Evolutionary conservation across 2,888 invertebrate genomes (phyloP), one percentile per base, ranked within the genome.

Genomic region (Mellilla xanthometata): DNA sequence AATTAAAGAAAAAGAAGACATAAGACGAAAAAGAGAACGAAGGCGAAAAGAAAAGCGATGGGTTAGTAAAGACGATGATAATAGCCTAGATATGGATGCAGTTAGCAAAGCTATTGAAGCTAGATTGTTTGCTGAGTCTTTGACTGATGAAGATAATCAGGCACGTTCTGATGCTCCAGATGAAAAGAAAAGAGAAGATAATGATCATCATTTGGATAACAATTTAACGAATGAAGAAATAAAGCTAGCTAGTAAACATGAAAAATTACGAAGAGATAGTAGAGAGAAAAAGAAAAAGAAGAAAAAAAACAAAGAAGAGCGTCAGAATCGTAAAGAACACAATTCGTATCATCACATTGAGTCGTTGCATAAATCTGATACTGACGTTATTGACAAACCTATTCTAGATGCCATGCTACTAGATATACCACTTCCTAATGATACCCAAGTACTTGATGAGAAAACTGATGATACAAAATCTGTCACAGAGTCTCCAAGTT

Each of bases 261-360:
- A 81, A 33, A 90, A 64, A 91, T 85, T 58, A 69, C 90, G 62
- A 88, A 91, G 77, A 55, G 92, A 94, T 55, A 87, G 88, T 38
- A 94, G 94, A 68, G 95, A 95, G 60, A 95, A 94, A 79, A 95
- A 95, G 78, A 96, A 96, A 81, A 96, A 96, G 75, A 93, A 95
- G 62, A 96, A 96, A 75, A 95, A 94, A 68, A 95, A 93, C 39
- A 95, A 94, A 72, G 96, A 96, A 62, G 95, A 95, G 50, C 92
- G 93, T 54, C 92, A 93, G 55, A 92, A 91, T 64, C 92, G 94
- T 24, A 92, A 92, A 67, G 92, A 93, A 51, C 92, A 93, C 62
- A 93, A 94, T 68, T 93, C 49, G 7, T 39, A 93, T 68, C 92
- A 92, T 52, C 92, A 91, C 54, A 92, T 91, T 54, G 91, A 91